Conservation (phyloP, 2,888 invertebrate genomes). For the Apamea sordens region DNA sequence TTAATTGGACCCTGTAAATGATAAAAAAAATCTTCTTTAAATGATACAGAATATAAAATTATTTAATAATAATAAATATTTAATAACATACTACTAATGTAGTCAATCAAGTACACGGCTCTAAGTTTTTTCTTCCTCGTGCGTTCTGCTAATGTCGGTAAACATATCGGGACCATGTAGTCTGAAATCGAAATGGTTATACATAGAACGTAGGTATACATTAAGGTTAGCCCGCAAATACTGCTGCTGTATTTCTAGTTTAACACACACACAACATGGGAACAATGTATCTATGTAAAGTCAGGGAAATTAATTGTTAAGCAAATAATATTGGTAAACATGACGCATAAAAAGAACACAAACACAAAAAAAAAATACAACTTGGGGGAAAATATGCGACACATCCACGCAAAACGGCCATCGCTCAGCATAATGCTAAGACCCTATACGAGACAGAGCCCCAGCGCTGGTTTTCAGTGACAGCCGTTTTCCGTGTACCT, state of each 20-base stretch:
- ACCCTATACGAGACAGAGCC: too few relatives aligned
- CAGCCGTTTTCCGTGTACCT: too few relatives aligned
- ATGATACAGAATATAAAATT: neutral
- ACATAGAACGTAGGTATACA: neutral
- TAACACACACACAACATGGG: neutral
- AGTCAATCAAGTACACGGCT: constrained; percentile 82
- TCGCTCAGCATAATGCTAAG: too few relatives aligned
- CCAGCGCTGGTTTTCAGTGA: too few relatives aligned
- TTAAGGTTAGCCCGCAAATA: neutral
- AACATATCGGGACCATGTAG: constrained; percentile 83
- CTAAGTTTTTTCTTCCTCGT: constrained; percentile 73
- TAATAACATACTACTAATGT: constrained; percentile 76
- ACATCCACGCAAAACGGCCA: too few relatives aligned
- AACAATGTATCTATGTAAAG: neutral
- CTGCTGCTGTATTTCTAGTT: neutral
- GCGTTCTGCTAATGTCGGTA: constrained; percentile 79
- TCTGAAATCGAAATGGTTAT: constrained; percentile 71
- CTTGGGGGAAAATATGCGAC: too few relatives aligned
- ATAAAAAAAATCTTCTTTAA: neutral
- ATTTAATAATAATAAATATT: neutral
- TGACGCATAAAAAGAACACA: too few relatives aligned
- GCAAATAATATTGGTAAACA: neutral
- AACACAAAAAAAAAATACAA: neutral
- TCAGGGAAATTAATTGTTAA: neutral
- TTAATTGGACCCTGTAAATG: neutral